Conservation (phyloP, 92 coral and sea anemone species). For the Zoanthus solanderi region DNA sequence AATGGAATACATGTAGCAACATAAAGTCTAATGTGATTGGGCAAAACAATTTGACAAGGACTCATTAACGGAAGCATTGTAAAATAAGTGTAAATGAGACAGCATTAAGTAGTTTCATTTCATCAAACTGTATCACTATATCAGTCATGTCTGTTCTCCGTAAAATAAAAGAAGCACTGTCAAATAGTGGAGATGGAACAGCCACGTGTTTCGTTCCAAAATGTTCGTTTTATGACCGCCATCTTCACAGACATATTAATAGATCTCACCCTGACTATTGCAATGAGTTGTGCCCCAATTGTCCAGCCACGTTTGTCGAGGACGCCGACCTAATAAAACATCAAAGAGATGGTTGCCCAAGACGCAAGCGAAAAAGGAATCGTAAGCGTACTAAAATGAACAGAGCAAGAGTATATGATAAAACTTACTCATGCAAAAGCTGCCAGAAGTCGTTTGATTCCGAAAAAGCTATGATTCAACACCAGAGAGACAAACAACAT, state of each 20-base stretch:
- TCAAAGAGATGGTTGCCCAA: not conserved
- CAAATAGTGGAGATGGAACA: not conserved
- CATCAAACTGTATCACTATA: not conserved
- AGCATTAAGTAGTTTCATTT: not conserved
- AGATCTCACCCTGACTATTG: not conserved
- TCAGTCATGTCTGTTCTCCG: not conserved
- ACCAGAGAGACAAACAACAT: slow-evolving; percentile 5
- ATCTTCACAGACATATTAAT: not conserved
- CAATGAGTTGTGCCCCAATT: not conserved
- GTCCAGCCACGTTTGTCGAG: not conserved
- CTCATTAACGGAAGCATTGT: not conserved
- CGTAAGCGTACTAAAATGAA: not conserved
- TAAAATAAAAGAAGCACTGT: not conserved
- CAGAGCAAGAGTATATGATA: not conserved
- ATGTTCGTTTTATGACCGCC: not conserved
- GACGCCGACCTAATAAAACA: not conserved
- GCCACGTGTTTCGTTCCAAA: not conserved
- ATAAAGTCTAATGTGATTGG: not conserved
- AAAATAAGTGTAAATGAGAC: not conserved
- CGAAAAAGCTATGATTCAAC: not conserved
- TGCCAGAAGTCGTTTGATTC: not conserved
- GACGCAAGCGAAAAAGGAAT: not conserved
- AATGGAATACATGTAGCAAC: not conserved
- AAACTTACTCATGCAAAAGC: not conserved
- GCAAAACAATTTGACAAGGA: not conserved